Evolutionary conservation across 2,113 vertebrate species (phyloP), one percentile per base, ranked within the genome.

Genomic region (Mugil cephalus): DNA sequence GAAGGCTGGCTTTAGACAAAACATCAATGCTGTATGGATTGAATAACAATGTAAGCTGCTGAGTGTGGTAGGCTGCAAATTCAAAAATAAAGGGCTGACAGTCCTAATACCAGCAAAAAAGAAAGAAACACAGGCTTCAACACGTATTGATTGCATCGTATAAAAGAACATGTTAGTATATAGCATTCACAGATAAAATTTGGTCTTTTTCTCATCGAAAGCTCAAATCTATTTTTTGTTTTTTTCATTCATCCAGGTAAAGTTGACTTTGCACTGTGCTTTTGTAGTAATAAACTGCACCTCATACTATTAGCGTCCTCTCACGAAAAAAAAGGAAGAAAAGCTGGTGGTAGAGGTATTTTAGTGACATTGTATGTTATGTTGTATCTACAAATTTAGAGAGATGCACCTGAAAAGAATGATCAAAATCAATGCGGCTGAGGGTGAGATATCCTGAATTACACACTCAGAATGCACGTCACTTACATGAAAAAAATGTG

Each of bases 1-100:
- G 80, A 85, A 87, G 79, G 62, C 60, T 83, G 77, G 82, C 54
- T 83, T 87, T 68, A 76, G 80, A 87, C 82, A 79, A 88, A 82
- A 87, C 80, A 84, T 84, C 84, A 72, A 83, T 86, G 84, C 45
- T 2, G 66, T 69, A 72, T 77, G 77, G 84, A 86, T 89, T 9
- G 24, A 80, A 81, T 63, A 83, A 80, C 83, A 80, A 79, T 62
- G 53, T 74, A 76, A 66, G 76, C 73, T 69, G 74, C 69, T 78
- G 72, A 78, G 47, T 73, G 77, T 63, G 70, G n/a, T 14, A 14
- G 17, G 66, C 38, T 64, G 35, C 47, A 70, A 34, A 10, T 39
- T 65, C 14, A 42, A 76, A 83, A 72, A 64, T 60, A 71, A 77
- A 81, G 43, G 69, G 61, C 15, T 4, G 8, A 56, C 60, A 62